phyloP scores from a whole-genome alignment of 2,113 vertebrate genomes.

The Proterorhinus semilunaris region DNA sequence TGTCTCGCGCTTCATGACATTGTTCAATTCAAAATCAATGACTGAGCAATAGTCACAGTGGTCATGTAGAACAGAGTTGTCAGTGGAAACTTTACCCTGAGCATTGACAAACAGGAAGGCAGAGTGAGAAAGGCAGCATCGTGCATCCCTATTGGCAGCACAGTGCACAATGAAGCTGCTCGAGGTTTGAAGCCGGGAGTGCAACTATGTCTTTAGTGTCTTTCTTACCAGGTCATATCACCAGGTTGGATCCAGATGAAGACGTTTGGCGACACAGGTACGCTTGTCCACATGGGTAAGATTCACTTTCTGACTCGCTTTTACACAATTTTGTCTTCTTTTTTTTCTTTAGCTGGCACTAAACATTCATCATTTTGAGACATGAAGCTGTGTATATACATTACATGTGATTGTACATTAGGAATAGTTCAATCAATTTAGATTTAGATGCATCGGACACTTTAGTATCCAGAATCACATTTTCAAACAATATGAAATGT shows the following conservation, averaged over 20 bases:
- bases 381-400: too few relatives aligned
- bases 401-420: too few relatives aligned
- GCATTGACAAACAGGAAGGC: constrained; percentile 87
- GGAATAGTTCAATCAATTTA: too few relatives aligned
- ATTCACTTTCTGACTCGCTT: not conserved
- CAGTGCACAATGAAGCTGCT: constrained; percentile 59
- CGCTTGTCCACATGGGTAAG: constrained; percentile 51
- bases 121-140: constrained; percentile 56
- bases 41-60: constrained; percentile 13
- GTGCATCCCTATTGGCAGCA: constrained; percentile 55
- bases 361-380: not conserved
- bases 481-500: too few relatives aligned
- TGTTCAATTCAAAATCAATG: not conserved
- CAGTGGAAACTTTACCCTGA: constrained; percentile 87
- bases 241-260: constrained; percentile 37
- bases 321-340: constrained; percentile 6
- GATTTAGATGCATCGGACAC: too few relatives aligned
- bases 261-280: constrained; percentile 6
- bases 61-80: constrained; percentile 72
- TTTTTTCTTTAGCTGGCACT: too few relatives aligned
- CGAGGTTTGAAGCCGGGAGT: constrained; percentile 44
- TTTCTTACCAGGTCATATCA: constrained; percentile 47
- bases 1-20: not conserved
- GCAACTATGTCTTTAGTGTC: constrained; percentile 18
- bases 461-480: too few relatives aligned